These are phyloP conservation scores for Menura novaehollandiae DNA, from an alignment of 2,113 vertebrate genomes.

Conservation along the genomic window DNA sequence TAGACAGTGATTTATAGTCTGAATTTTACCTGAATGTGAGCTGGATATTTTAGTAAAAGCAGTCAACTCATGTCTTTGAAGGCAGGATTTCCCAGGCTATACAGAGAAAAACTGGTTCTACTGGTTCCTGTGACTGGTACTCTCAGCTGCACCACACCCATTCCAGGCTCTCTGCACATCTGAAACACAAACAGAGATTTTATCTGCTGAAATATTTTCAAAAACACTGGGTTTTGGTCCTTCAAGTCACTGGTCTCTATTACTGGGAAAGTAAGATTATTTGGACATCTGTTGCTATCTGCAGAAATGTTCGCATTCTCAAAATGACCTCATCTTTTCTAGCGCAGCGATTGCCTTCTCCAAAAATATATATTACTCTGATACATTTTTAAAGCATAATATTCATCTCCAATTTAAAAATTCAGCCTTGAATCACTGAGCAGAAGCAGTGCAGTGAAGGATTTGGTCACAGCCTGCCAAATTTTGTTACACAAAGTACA, in stretches of 20 bases:
- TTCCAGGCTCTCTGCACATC: neutral
- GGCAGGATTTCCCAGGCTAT: conserved; percentile 29
- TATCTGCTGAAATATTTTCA: conserved; percentile 14
- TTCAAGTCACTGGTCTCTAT: neutral
- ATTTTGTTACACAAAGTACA: neutral
- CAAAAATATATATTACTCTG: neutral
- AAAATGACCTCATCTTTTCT: neutral
- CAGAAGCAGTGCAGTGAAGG: neutral
- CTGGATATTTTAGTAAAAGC: conserved; percentile 20
- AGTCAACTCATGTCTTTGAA: conserved; percentile 37
- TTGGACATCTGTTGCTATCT: neutral
- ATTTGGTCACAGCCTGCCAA: neutral
- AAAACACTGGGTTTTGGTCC: neutral
- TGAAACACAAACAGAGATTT: conserved; percentile 35
- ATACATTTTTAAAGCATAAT: neutral
- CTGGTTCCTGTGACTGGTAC: conserved; percentile 19
- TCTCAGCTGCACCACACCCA: conserved; percentile 32
- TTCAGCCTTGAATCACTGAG: neutral
- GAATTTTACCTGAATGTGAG: conserved; percentile 4
- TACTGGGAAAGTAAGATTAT: neutral
- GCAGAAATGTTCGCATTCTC: neutral
- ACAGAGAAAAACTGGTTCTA: conserved; percentile 29
- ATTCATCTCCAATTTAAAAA: neutral
- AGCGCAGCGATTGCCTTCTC: neutral
- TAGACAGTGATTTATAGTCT: neutral